Evolutionary conservation across 2,888 invertebrate genomes (phyloP).

Genomic region (Scelioninae gen. 1): DNA sequence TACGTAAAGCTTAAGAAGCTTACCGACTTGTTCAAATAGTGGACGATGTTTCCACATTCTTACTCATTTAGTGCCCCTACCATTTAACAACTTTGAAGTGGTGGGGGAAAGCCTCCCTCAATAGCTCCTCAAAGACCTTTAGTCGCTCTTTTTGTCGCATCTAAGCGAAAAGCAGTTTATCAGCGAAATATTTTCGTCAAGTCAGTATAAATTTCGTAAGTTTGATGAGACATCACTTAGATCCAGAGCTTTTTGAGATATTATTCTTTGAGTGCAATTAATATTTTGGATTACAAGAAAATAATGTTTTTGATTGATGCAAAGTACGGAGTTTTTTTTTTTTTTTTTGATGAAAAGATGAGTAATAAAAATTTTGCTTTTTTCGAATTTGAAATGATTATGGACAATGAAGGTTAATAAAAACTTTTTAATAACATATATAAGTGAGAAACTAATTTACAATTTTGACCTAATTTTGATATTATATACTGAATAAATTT

Average conservation of each 20-base stretch:
- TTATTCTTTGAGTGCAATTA: constrained; percentile 5
- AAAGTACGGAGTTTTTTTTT: no score
- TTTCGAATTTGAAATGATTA: no score
- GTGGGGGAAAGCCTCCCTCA: not conserved
- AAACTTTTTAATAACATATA: no score
- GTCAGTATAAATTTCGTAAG: constrained; percentile 37
- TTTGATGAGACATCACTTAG: constrained; percentile 47
- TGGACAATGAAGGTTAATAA: no score
- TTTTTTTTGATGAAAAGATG: no score
- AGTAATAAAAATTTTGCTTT: no score
- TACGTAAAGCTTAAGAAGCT: constrained; percentile 51
- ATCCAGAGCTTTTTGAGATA: not conserved
- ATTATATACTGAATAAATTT: no score
- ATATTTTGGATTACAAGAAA: not conserved
- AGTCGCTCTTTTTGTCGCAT: constrained; percentile 17
- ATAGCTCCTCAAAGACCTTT: constrained; percentile 13
- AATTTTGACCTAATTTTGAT: no score
- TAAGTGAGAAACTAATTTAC: no score
- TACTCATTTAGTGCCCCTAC: constrained; percentile 27
- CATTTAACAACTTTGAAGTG: not conserved
- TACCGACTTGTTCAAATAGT: constrained; percentile 44
- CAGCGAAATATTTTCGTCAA: constrained; percentile 47
- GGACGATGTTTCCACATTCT: constrained; percentile 41
- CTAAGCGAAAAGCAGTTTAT: constrained; percentile 22
- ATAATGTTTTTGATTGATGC: not conserved